Conservation (phyloP, 2,113 vertebrate genomes). For the Rhadina sibilatrix region DNA sequence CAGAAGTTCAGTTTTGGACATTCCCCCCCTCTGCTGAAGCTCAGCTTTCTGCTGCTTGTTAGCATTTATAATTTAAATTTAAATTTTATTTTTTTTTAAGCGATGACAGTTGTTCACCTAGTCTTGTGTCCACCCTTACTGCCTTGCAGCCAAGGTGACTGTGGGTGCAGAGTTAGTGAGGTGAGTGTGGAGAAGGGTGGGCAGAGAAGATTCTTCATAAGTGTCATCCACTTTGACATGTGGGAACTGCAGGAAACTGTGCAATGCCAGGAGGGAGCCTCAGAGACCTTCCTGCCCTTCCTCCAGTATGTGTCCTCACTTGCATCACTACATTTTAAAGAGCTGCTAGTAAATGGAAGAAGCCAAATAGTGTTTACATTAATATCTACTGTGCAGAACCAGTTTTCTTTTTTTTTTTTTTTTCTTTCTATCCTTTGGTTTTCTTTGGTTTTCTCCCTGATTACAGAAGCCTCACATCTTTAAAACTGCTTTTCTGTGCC, state of each 20-base stretch:
- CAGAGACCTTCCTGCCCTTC: background rate
- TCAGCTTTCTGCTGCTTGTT: background rate
- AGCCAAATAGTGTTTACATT: background rate
- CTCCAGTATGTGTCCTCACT: background rate
- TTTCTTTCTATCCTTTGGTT: background rate
- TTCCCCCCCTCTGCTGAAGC: background rate
- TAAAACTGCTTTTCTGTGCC: background rate
- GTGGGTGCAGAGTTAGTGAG: background rate
- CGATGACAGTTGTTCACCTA: background rate
- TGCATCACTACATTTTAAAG: background rate
- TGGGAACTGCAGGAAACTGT: background rate
- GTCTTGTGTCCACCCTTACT: background rate
- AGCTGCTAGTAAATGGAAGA: background rate
- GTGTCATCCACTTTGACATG: too few species aligned
- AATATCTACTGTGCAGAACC: background rate
- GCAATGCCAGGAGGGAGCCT: background rate
- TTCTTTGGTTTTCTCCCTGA: background rate
- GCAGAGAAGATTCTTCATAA: background rate
- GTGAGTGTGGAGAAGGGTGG: background rate
- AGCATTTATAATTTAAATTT: background rate
- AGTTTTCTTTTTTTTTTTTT: background rate
- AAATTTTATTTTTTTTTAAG: background rate
- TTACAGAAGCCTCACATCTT: background rate
- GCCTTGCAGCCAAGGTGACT: background rate
- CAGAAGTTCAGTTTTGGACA: background rate